A percentile compares a stretch with the other conserved stretches of the same genome.
Conservation (phyloP, 2,113 vertebrate genomes). For the Aptenodytes forsteri region DNA sequence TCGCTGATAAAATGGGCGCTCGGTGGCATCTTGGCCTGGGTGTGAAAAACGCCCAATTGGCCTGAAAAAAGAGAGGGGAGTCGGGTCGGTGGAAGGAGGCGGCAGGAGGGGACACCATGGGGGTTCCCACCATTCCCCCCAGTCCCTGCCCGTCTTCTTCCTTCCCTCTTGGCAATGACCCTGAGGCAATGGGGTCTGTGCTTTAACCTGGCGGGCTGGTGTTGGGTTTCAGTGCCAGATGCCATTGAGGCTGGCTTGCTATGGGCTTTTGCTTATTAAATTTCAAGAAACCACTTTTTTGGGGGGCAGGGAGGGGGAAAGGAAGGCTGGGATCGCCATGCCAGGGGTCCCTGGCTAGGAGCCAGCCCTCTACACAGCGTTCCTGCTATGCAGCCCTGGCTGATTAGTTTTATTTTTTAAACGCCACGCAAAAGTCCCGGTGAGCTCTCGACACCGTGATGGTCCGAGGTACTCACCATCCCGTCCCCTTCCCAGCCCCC, state of each 20-base stretch:
- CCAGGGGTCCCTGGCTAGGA: constrained; percentile 20
- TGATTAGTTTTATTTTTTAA: neutral
- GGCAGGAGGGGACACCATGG: fast-evolving
- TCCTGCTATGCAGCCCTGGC: neutral
- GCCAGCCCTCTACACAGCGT: neutral
- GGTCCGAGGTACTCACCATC: neutral
- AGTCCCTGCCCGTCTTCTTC: neutral
- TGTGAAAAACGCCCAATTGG: neutral
- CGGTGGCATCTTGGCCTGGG: neutral
- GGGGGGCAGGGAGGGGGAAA: neutral
- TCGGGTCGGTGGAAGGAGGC: neutral
- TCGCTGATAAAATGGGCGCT: neutral
- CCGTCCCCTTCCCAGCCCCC: neutral
- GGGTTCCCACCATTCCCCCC: neutral
- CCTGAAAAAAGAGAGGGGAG: neutral
- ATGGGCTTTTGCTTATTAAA: neutral
- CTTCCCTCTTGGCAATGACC: neutral
- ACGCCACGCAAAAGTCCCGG: neutral
- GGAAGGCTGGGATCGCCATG: neutral
- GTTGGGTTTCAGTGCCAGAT: constrained; percentile 36
- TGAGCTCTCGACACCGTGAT: fast-evolving
- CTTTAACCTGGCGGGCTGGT: neutral
- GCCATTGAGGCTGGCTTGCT: neutral
- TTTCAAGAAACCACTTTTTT: neutral
- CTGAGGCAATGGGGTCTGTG: neutral